Evolutionary conservation across 2,797 vertebrate species (phyloP).

Genomic region (Mus minutoides): DNA sequence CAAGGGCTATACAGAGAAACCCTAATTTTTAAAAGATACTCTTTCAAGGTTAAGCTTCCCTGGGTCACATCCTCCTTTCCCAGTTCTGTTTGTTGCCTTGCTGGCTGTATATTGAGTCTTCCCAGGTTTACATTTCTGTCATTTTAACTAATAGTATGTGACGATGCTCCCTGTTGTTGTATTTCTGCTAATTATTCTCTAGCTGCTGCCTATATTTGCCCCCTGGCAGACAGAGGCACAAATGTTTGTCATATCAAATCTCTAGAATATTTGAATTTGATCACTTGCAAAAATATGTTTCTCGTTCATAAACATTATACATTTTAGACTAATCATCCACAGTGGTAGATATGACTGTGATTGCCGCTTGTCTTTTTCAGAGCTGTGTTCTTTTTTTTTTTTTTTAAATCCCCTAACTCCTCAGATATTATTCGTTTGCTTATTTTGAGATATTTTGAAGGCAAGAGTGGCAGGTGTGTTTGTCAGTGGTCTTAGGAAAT

Average conservation of each 20-base stretch:
- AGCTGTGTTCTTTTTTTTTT: too few species aligned
- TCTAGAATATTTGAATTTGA: conserved; percentile 79
- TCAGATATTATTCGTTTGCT: conserved; percentile 63
- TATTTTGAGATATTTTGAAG: conserved; percentile 66
- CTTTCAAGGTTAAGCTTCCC: conserved; percentile 55
- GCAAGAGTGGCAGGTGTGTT: conserved; percentile 24
- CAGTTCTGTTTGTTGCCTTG: conserved; percentile 1
- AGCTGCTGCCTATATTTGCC: conserved; percentile 78
- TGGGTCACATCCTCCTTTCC: conserved; percentile 19
- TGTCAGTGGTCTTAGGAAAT: conserved; percentile 38
- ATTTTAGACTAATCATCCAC: conserved; percentile 70
- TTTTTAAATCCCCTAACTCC: conserved; percentile 54
- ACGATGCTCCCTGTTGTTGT: conserved; percentile 62
- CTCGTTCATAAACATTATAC: conserved; percentile 77
- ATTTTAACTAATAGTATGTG: conserved; percentile 74
- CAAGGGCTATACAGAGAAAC: too few species aligned
- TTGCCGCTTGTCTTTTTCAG: conserved; percentile 70
- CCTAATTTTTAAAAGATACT: neutral
- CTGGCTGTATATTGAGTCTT: conserved; percentile 61
- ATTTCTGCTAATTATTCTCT: conserved; percentile 82
- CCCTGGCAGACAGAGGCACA: conserved; percentile 75
- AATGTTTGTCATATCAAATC: conserved; percentile 78
- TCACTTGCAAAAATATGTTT: conserved; percentile 82
- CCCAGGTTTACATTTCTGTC: conserved; percentile 63
- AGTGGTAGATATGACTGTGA: conserved; percentile 67